Evolutionary conservation across 2,797 vertebrate species (phyloP).

Genomic region (Champsocephalus gunnari): DNA sequence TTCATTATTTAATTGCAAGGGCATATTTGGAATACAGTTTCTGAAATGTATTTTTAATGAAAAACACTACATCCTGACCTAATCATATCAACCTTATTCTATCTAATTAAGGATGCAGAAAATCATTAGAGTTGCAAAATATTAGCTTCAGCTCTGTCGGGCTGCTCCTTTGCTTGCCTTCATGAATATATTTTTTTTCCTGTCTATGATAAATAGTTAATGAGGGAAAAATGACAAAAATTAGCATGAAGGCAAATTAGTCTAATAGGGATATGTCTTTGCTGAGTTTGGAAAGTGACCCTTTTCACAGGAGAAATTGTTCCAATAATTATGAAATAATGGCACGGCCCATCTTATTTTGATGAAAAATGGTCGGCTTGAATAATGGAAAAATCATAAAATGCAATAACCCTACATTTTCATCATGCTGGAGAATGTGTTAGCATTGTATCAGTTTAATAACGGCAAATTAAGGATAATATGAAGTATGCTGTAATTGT

Average conservation of each 20-base stretch:
- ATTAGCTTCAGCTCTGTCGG: constrained; percentile 97
- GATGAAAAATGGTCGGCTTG: constrained; percentile 89
- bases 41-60: constrained; percentile 99
- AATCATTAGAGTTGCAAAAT: constrained; percentile 99
- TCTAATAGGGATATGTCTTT: constrained; percentile 94
- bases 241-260: constrained; percentile 98
- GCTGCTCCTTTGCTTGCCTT: constrained; percentile 90
- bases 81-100: constrained; percentile 99
- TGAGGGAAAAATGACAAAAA: constrained; percentile 98
- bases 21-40: constrained; percentile 98
- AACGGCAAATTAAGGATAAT: constrained; percentile 93
- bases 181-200: constrained; percentile 91
- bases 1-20: constrained; percentile 99
- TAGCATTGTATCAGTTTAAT: constrained; percentile 94
- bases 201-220: constrained; percentile 97
- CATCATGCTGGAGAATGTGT: constrained; percentile 89
- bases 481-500: constrained; percentile 90
- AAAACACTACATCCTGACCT: constrained; percentile 99
- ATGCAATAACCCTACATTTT: constrained; percentile 93
- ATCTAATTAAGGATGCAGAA: constrained; percentile 99
- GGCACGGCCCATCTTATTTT: constrained; percentile 84
- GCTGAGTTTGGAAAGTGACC: constrained; percentile 95
- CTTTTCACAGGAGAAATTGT: constrained; percentile 88
- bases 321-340: constrained; percentile 91
- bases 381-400: constrained; percentile 93